phyloP scores from a whole-genome alignment of 2,888 invertebrate genomes.

The Arrhopalites spinosus region DNA sequence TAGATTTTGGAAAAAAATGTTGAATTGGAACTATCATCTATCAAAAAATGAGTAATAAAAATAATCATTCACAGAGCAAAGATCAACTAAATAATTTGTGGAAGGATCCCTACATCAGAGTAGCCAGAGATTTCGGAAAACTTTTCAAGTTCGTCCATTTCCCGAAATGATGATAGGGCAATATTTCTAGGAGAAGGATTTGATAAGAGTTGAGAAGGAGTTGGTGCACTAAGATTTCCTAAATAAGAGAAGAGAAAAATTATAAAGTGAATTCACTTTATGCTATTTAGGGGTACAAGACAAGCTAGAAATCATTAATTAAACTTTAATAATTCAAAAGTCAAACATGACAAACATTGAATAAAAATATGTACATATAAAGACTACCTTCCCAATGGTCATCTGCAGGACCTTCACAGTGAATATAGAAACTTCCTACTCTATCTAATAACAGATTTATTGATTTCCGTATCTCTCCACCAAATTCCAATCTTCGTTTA shows the following conservation, averaged over 20 bases:
- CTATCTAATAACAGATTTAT: conserved; percentile 43
- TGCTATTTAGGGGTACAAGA: no score
- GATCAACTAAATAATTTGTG: no score
- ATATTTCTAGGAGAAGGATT: conserved; percentile 15
- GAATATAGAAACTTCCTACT: conserved; percentile 37
- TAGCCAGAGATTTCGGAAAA: conserved; percentile 4
- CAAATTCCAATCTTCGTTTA: conserved; percentile 40
- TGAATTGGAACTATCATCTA: conserved; percentile 21
- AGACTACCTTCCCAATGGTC: conserved; percentile 25
- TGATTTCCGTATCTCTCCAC: conserved; percentile 37
- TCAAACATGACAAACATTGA: no score
- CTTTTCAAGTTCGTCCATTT: conserved; percentile 23
- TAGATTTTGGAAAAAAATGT: conserved; percentile 23
- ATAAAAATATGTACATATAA: no score
- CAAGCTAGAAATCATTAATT: no score
- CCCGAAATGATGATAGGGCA: conserved; percentile 19
- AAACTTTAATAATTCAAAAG: no score
- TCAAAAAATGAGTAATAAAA: no score
- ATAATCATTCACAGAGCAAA: no score
- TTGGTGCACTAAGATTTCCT: conserved; percentile 24
- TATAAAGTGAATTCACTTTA: no score
- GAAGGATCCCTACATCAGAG: no score
- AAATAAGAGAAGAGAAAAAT: no score
- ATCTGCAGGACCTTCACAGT: conserved; percentile 40
- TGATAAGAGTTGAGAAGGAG: not conserved